Percentiles rank a stretch among this genome's conserved stretches.
phyloP scores from a whole-genome alignment of 2,888 invertebrate species.

The Galeruca laticollis region DNA sequence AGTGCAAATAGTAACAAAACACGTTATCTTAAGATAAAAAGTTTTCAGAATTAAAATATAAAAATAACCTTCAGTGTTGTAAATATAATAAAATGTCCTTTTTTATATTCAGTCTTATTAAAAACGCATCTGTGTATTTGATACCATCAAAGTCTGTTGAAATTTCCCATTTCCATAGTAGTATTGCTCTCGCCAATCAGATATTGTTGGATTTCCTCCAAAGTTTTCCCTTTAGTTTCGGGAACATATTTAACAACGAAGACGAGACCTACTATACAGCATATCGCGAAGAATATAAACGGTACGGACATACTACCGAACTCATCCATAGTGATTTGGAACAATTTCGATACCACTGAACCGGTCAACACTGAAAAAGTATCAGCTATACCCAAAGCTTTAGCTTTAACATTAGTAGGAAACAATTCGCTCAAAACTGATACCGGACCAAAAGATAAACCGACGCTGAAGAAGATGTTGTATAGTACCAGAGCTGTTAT shows the following conservation, averaged over 20 bases:
- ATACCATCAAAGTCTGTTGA: not conserved
- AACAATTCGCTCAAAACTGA: conserved; percentile 70
- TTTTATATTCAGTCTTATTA: not conserved
- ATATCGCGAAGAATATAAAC: conserved; percentile 74
- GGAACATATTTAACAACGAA: conserved; percentile 74
- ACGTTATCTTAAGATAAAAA: too few species aligned
- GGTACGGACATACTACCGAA: conserved; percentile 72
- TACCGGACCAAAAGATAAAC: conserved; percentile 69
- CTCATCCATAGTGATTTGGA: conserved; percentile 69
- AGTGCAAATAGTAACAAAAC: not conserved
- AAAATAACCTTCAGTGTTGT: too few species aligned
- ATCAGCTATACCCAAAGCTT: conserved; percentile 70
- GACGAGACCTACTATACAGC: conserved; percentile 72
- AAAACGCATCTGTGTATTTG: not conserved
- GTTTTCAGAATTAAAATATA: too few species aligned
- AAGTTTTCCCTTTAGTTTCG: conserved; percentile 78
- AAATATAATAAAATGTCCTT: not conserved
- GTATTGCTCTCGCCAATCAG: conserved; percentile 65
- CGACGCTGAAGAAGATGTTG: conserved; percentile 68
- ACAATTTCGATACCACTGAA: conserved; percentile 67
- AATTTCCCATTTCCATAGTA: conserved; percentile 20
- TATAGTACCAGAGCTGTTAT: conserved; percentile 67
- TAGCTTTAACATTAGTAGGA: conserved; percentile 70
- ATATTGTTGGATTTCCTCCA: conserved; percentile 76
- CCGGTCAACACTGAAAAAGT: conserved; percentile 68